phyloP scores from a whole-genome alignment of 2,797 vertebrate genomes.

The Cossypha caffra region DNA sequence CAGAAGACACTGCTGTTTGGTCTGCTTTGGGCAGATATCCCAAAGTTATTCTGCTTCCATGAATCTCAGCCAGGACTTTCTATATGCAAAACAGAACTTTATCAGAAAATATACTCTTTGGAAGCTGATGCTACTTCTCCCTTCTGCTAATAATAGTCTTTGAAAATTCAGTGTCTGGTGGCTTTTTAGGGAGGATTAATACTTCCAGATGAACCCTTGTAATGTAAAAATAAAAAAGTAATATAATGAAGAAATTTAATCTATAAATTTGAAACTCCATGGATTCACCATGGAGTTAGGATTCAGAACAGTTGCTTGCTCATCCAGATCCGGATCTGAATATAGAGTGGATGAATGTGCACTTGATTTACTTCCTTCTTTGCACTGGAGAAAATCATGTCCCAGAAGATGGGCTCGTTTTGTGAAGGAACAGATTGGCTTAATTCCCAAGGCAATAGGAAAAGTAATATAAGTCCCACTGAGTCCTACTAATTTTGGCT shows the following conservation, averaged over 20 bases:
- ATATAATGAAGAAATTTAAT: not conserved
- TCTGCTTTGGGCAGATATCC: conserved; percentile 24
- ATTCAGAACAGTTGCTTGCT: not conserved
- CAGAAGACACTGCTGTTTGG: not conserved
- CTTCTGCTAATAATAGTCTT: not conserved
- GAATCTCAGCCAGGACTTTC: conserved; percentile 3
- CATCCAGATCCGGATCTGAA: not conserved
- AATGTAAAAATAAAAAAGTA: not conserved
- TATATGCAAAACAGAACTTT: conserved; percentile 27
- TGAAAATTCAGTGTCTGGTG: not conserved
- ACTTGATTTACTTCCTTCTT: not conserved
- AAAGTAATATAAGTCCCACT: not conserved
- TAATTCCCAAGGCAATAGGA: not conserved
- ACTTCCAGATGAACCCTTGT: not conserved
- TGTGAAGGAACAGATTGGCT: not conserved
- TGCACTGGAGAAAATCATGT: not conserved
- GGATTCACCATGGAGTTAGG: not conserved
- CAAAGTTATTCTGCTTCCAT: not conserved
- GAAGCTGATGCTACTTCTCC: not conserved
- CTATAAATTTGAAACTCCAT: not conserved
- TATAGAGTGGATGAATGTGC: not conserved
- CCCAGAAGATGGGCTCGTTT: not conserved
- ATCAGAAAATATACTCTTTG: not conserved
- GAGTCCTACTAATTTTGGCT: not conserved
- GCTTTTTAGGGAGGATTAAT: not conserved